These are phyloP conservation scores for Atrina japonica DNA, from an alignment of 2,888 invertebrate species.

Conservation along the genomic window DNA sequence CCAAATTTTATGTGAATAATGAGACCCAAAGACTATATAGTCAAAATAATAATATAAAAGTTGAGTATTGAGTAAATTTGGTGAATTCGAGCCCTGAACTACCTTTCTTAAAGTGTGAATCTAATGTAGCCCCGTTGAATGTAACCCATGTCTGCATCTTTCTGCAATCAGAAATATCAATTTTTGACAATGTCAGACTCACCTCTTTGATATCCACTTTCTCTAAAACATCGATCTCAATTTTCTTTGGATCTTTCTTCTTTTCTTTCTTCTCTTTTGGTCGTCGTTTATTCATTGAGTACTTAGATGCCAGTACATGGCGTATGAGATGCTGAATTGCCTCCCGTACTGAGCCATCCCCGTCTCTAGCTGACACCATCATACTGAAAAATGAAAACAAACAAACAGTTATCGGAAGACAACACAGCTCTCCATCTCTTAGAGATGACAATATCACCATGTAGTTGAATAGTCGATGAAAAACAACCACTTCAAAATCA, in stretches of 20 bases:
- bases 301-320: slow-evolving; percentile 66
- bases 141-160: no score
- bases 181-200: background rate
- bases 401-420: background rate
- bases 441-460: background rate
- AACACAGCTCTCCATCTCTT: background rate
- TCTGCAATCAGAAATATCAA: no score
- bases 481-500: no score
- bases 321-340: slow-evolving; percentile 71
- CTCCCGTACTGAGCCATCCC: slow-evolving; percentile 68
- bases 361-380: slow-evolving; percentile 68
- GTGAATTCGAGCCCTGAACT: no score
- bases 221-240: slow-evolving; percentile 55
- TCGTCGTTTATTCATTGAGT: slow-evolving; percentile 60
- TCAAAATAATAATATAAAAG: no score
- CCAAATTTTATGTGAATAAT: no score
- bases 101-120: no score
- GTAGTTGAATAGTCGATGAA: background rate
- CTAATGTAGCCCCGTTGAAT: no score
- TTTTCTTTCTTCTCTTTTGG: slow-evolving; percentile 44
- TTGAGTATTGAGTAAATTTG: no score
- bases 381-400: slow-evolving; percentile 55
- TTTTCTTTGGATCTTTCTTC: slow-evolving; percentile 47
- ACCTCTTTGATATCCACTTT: slow-evolving; percentile 61
- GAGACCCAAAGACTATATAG: no score